These are phyloP conservation scores for Eleutherodactylus coqui DNA, from an alignment of 2,797 vertebrate species.

Conservation along the genomic window DNA sequence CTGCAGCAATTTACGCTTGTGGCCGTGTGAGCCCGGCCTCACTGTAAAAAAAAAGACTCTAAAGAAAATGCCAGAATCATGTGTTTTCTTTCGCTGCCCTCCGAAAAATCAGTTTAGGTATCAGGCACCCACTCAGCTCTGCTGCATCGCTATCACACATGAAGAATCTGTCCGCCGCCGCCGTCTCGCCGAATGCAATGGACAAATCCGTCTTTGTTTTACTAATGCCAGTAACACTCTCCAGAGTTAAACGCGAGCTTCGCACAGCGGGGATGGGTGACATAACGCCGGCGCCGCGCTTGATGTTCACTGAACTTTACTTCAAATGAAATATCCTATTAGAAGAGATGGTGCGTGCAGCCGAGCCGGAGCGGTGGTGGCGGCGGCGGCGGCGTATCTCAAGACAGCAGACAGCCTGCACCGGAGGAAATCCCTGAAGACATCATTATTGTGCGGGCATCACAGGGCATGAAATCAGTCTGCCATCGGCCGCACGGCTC, in stretches of 20 bases:
- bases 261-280: not conserved
- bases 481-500: conserved; percentile 16
- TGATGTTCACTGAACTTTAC: conserved; percentile 46
- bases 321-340: conserved; percentile 52
- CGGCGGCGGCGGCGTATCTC: conserved; percentile 24
- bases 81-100: too few species aligned
- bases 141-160: not conserved
- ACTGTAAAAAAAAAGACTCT: too few species aligned
- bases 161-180: not conserved
- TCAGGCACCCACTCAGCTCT: not conserved
- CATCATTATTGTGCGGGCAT: conserved; percentile 54
- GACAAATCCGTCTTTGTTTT: conserved; percentile 8
- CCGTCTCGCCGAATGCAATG: not conserved
- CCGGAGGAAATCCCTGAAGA: conserved; percentile 34
- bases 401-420: conserved; percentile 18
- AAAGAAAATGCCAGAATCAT: too few species aligned
- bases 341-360: conserved; percentile 21
- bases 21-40: too few species aligned
- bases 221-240: conserved; percentile 5
- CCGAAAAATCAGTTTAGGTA: too few species aligned
- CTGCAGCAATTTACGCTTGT: too few species aligned
- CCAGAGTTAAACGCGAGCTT: not conserved
- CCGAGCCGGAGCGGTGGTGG: conserved; percentile 25
- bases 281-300: conserved; percentile 4
- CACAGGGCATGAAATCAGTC: conserved; percentile 49